phyloP scores from a whole-genome alignment of 2,113 vertebrate genomes.

The Eretmochelys imbricata region DNA sequence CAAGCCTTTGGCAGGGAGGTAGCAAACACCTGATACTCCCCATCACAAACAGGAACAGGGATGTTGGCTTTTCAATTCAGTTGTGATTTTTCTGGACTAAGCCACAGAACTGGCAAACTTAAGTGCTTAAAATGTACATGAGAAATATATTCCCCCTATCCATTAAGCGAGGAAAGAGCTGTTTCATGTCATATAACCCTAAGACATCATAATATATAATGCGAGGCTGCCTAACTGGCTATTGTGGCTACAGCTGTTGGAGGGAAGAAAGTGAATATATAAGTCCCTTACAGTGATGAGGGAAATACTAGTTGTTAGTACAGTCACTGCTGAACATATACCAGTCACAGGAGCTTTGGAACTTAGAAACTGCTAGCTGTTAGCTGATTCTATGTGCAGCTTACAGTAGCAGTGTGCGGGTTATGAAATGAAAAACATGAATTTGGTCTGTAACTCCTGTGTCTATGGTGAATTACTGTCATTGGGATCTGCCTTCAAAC shows the following conservation, averaged over 20 bases:
- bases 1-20: neutral
- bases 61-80: too few species aligned
- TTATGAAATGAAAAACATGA: too few species aligned
- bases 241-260: neutral
- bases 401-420: too few species aligned
- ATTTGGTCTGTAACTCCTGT: too few species aligned
- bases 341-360: neutral
- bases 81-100: too few species aligned
- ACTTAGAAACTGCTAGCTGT: too few species aligned
- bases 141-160: neutral
- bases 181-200: neutral
- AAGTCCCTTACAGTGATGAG: too few species aligned
- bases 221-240: neutral
- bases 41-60: neutral
- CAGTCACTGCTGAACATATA: neutral
- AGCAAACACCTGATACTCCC: neutral
- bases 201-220: neutral
- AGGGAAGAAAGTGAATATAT: neutral
- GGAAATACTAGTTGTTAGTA: too few species aligned
- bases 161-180: neutral
- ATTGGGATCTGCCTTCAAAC: too few species aligned
- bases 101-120: too few species aligned
- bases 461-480: too few species aligned
- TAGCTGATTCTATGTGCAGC: too few species aligned
- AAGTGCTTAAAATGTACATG: neutral